Evolutionary conservation across 2,113 vertebrate species (phyloP).

Genomic region (Siniperca chuatsi): DNA sequence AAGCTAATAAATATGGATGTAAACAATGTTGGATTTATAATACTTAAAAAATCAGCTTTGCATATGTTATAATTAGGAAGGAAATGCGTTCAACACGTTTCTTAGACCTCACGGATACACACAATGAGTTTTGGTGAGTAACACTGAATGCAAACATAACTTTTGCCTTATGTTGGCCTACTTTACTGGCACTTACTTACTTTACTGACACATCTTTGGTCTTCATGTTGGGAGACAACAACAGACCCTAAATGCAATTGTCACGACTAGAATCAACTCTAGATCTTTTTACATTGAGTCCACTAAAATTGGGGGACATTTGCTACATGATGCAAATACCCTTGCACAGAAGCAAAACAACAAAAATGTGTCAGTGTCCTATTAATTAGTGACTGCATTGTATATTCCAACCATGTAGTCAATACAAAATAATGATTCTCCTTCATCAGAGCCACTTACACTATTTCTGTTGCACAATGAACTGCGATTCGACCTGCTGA

Average conservation of each 20-base stretch:
- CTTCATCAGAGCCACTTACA: slow-evolving; percentile 34
- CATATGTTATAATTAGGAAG: neutral
- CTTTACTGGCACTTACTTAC: neutral
- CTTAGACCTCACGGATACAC: neutral
- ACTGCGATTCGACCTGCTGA: neutral
- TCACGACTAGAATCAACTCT: neutral
- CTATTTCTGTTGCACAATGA: slow-evolving; percentile 3
- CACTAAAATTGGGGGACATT: neutral
- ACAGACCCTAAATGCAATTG: neutral
- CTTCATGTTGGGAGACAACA: slow-evolving; percentile 6
- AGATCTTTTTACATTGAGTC: neutral
- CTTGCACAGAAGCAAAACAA: slow-evolving; percentile 15
- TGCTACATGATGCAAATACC: neutral
- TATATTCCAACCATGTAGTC: slow-evolving; percentile 27
- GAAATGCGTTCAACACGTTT: neutral
- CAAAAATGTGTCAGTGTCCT: neutral
- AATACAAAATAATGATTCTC: slow-evolving; percentile 53
- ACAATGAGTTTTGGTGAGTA: neutral
- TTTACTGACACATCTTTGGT: neutral
- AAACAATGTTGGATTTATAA: neutral
- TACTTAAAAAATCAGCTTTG: neutral
- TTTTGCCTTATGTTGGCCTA: neutral
- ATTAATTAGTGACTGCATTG: neutral
- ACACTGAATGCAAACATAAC: neutral
- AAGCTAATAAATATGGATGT: neutral